These are phyloP conservation scores for Varanus komodoensis DNA, from an alignment of 2,113 vertebrate species.

Conservation along the genomic window DNA sequence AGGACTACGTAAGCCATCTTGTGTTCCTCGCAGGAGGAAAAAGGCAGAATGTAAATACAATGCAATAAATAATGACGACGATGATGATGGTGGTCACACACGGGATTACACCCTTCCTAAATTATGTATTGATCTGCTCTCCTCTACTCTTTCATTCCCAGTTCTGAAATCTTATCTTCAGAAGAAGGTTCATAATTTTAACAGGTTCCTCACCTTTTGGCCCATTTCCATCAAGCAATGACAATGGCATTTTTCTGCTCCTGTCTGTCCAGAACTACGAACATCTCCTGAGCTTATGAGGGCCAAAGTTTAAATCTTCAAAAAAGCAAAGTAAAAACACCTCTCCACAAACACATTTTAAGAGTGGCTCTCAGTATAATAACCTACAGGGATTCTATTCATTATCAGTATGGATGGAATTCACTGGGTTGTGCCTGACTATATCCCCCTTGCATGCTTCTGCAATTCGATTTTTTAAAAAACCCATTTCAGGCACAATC, in stretches of 20 bases:
- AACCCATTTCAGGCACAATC: no score
- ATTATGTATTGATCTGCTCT: not conserved
- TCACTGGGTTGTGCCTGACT: no score
- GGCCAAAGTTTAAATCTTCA: not conserved
- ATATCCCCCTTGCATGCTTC: not conserved
- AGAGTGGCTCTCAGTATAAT: no score
- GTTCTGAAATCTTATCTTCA: not conserved
- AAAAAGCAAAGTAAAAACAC: not conserved
- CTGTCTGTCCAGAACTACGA: not conserved
- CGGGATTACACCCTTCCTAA: no score
- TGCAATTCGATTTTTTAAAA: no score
- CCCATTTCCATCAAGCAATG: not conserved
- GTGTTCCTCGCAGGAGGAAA: no score
- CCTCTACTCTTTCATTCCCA: not conserved
- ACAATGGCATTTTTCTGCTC: not conserved
- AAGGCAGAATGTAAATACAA: no score
- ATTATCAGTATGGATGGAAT: no score
- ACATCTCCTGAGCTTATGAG: no score
- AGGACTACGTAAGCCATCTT: no score
- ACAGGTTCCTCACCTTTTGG: not conserved
- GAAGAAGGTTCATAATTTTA: not conserved
- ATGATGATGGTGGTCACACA: no score
- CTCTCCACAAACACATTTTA: not conserved
- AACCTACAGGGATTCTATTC: not conserved
- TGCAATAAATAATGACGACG: no score